A percentile compares a stretch with the other conserved stretches of the same genome.
These are phyloP conservation scores for Darevskia nairensis DNA, from an alignment of 2,797 vertebrate genomes.

Conservation along the genomic window DNA sequence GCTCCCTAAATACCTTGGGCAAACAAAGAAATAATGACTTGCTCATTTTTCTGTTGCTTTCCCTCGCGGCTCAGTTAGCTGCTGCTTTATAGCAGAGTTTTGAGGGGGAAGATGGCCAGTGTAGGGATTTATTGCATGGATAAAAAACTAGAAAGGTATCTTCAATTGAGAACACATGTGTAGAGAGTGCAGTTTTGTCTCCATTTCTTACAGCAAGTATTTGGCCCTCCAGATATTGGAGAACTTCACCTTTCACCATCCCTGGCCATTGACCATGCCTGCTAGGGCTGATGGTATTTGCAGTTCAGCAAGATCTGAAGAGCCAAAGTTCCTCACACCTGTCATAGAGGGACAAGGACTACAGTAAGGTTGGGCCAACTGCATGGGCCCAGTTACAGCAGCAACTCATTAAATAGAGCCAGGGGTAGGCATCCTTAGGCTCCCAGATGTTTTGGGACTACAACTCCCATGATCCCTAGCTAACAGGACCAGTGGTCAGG, in stretches of 20 bases:
- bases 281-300: background rate
- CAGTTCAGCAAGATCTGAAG: background rate
- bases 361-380: background rate
- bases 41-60: conserved; percentile 15
- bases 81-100: conserved; percentile 7
- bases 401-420: too few relatives aligned
- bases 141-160: background rate
- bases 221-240: too few relatives aligned
- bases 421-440: too few relatives aligned
- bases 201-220: background rate
- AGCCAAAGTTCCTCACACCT: too few relatives aligned
- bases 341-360: background rate
- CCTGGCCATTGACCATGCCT: too few relatives aligned
- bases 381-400: background rate
- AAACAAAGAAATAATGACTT: conserved; percentile 41
- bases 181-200: background rate
- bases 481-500: too few relatives aligned
- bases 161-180: background rate
- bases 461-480: too few relatives aligned
- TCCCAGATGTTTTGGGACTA: too few relatives aligned
- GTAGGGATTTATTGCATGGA: background rate
- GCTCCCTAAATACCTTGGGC: conserved; percentile 36
- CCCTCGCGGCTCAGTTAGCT: background rate
- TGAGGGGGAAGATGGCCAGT: background rate
- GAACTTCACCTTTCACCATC: too few relatives aligned